Conservation (phyloP, 2,888 invertebrate genomes). For the Agrochola litura region DNA sequence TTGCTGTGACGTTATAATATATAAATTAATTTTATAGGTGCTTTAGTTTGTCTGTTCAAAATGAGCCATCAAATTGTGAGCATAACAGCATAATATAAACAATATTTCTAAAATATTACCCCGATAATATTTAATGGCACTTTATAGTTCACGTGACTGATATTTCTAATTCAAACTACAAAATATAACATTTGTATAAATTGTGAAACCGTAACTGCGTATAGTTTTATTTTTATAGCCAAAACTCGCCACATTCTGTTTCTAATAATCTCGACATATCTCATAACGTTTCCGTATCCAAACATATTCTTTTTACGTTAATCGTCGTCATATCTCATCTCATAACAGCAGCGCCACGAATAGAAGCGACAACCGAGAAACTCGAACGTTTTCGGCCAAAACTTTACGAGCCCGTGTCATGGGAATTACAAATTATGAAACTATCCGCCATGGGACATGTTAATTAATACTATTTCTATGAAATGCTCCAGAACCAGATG, state of each 20-base stretch:
- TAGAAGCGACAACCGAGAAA: constrained; percentile 64
- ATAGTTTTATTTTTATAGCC: constrained; percentile 58
- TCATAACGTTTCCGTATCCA: constrained; percentile 69
- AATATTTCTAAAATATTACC: constrained; percentile 51
- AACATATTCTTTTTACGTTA: constrained; percentile 70
- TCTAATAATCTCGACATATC: constrained; percentile 69
- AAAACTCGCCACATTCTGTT: constrained; percentile 66
- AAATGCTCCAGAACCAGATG: constrained; percentile 87
- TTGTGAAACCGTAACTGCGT: constrained; percentile 39
- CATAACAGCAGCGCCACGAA: constrained; percentile 71
- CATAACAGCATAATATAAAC: constrained; percentile 50
- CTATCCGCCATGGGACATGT: constrained; percentile 82
- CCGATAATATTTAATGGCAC: constrained; percentile 52
- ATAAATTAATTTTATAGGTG: constrained; percentile 55
- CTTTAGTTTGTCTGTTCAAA: constrained; percentile 40
- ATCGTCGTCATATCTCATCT: constrained; percentile 72
- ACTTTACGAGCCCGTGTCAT: constrained; percentile 77
- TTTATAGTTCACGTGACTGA: constrained; percentile 43
- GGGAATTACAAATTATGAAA: constrained; percentile 83
- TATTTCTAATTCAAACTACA: constrained; percentile 47
- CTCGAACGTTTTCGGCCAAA: constrained; percentile 71
- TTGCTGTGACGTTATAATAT: constrained; percentile 37
- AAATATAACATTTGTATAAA: constrained; percentile 44
- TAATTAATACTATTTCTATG: constrained; percentile 88
- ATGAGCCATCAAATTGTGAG: constrained; percentile 51